Percentiles rank a stretch among this genome's conserved stretches.
Conservation (phyloP, 2,113 vertebrate genomes). For the Nipponia nippon region DNA sequence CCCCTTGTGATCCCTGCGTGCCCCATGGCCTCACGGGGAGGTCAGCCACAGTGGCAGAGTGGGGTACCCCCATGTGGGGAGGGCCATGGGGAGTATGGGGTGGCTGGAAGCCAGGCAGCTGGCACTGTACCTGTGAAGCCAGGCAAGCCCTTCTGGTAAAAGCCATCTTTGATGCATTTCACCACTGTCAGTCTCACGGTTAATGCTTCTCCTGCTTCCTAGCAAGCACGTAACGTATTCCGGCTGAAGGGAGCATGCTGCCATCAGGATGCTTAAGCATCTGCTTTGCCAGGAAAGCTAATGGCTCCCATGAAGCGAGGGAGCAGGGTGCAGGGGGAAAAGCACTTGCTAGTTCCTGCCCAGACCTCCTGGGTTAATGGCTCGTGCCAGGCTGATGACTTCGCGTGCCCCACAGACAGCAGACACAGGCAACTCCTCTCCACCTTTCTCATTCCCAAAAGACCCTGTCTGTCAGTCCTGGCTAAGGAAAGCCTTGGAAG, state of each 20-base stretch:
- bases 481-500: background rate
- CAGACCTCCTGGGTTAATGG: background rate
- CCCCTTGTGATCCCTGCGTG: background rate
- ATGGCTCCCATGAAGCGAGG: background rate
- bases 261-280: background rate
- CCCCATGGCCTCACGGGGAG: background rate
- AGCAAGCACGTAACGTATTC: background rate
- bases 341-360: background rate
- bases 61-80: background rate
- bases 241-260: background rate
- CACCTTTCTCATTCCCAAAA: background rate
- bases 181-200: background rate
- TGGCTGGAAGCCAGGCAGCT: background rate
- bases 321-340: background rate
- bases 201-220: constrained; percentile 17
- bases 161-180: background rate
- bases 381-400: background rate
- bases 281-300: constrained; percentile 8
- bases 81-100: accelerated
- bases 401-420: background rate
- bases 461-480: background rate
- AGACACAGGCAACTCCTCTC: background rate
- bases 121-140: background rate
- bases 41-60: accelerated
- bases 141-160: background rate